phyloP scores from a whole-genome alignment of 1,140 invertebrate species.

The Drosophila navojoa region DNA sequence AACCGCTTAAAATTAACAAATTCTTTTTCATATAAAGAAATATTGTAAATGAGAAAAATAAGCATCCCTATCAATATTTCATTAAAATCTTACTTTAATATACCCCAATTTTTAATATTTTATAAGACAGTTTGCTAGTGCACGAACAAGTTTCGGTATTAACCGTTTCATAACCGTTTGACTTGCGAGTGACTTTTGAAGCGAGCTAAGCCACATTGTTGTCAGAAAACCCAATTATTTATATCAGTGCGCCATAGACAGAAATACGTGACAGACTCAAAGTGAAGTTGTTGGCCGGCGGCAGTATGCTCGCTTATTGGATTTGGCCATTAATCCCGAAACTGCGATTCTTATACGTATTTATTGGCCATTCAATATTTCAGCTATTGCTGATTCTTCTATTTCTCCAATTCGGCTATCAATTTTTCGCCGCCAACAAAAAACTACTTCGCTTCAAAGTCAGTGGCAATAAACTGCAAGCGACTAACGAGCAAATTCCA shows the following conservation, averaged over 20 bases:
- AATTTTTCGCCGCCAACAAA: conserved; percentile 48
- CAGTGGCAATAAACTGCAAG: conserved; percentile 67
- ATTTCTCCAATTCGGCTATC: conserved; percentile 33
- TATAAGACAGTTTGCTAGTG: too few relatives aligned
- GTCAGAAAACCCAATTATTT: neutral
- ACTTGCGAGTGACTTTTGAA: neutral
- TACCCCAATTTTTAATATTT: too few relatives aligned
- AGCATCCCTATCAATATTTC: too few relatives aligned
- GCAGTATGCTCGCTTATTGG: conserved; percentile 27
- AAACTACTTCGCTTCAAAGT: conserved; percentile 66
- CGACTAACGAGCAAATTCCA: conserved; percentile 76
- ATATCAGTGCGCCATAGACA: neutral
- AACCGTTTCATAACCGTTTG: neutral
- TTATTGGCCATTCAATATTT: conserved; percentile 27
- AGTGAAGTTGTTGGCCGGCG: neutral
- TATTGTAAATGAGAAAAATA: too few relatives aligned
- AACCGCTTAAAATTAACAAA: too few relatives aligned
- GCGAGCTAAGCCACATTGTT: too few relatives aligned
- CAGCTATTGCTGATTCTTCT: conserved; percentile 1
- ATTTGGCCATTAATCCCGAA: conserved; percentile 28
- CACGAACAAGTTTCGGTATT: neutral
- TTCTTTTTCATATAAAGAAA: too few relatives aligned
- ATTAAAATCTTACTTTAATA: too few relatives aligned
- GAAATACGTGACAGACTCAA: conserved; percentile 6
- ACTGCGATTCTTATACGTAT: conserved; percentile 12